These are phyloP conservation scores for Sebastes jordani DNA, from an alignment of 2,797 vertebrate genomes.

Conservation along the genomic window DNA sequence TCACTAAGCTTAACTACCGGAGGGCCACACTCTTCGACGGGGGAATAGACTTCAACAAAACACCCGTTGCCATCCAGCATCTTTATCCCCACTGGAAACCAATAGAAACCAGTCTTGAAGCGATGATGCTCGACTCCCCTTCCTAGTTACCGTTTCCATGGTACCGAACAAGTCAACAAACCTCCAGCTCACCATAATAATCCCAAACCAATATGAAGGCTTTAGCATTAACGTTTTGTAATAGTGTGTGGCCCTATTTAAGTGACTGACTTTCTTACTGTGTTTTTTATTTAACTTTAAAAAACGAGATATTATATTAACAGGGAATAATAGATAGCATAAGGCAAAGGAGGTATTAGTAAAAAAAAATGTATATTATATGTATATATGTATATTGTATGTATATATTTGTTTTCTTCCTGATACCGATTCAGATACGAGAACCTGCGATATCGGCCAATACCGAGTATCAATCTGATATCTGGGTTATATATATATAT, in stretches of 20 bases:
- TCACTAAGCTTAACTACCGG: too few species aligned
- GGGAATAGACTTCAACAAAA: too few species aligned
- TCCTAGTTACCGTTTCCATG: constrained; percentile 40
- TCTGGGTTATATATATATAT: rapidly evolving
- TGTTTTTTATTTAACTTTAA: too few species aligned
- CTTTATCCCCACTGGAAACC: neutral
- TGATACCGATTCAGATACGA: too few species aligned
- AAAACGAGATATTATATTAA: neutral
- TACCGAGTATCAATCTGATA: rapidly evolving
- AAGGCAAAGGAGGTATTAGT: too few species aligned
- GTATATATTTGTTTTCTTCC: too few species aligned
- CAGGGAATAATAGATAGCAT: neutral
- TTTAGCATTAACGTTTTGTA: neutral
- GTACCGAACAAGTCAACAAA: constrained; percentile 8
- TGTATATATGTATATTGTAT: too few species aligned
- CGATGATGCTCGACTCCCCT: neutral
- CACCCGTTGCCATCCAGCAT: constrained; percentile 5
- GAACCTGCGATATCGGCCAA: too few species aligned
- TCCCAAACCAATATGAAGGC: neutral
- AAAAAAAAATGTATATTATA: too few species aligned
- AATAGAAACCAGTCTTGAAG: neutral
- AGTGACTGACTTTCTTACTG: neutral
- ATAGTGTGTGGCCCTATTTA: neutral
- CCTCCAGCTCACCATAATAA: neutral
- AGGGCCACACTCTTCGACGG: too few species aligned